A percentile compares a stretch with the other conserved stretches of the same genome.
phyloP scores from a whole-genome alignment of 2,888 invertebrate genomes.

The Perizoma affinitatum region DNA sequence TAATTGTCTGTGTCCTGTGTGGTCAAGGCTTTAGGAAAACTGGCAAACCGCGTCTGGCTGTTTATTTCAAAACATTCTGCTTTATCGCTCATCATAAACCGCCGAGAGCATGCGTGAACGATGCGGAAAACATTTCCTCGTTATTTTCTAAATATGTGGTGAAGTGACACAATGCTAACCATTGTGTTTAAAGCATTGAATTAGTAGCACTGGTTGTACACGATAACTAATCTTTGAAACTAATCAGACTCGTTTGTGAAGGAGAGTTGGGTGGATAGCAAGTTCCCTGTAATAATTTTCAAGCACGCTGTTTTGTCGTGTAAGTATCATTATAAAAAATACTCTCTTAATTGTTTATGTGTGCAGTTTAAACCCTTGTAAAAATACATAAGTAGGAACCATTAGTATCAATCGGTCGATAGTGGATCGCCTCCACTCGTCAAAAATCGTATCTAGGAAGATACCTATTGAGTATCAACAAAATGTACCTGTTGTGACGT shows the following conservation, averaged over 20 bases:
- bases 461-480: too few relatives aligned
- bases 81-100: slow-evolving; percentile 55
- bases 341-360: too few relatives aligned
- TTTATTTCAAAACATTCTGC: slow-evolving; percentile 51
- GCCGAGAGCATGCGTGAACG: slow-evolving; percentile 43
- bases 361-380: too few relatives aligned
- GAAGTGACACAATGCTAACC: slow-evolving; percentile 31
- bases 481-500: too few relatives aligned
- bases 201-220: slow-evolving; percentile 14
- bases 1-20: not conserved
- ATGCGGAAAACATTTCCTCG: slow-evolving; percentile 50
- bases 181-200: slow-evolving; percentile 19
- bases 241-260: not conserved
- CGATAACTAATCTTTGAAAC: not conserved
- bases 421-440: too few relatives aligned
- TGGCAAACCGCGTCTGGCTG: slow-evolving; percentile 25
- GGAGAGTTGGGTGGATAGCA: too few relatives aligned
- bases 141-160: slow-evolving; percentile 38
- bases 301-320: too few relatives aligned
- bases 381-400: too few relatives aligned
- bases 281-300: too few relatives aligned
- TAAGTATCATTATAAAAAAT: too few relatives aligned
- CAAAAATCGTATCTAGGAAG: too few relatives aligned
- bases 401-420: too few relatives aligned
- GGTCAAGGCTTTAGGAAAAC: slow-evolving; percentile 1